Evolutionary conservation across 2,797 vertebrate genomes (phyloP).

Genomic region (Sandelia bainsii): DNA sequence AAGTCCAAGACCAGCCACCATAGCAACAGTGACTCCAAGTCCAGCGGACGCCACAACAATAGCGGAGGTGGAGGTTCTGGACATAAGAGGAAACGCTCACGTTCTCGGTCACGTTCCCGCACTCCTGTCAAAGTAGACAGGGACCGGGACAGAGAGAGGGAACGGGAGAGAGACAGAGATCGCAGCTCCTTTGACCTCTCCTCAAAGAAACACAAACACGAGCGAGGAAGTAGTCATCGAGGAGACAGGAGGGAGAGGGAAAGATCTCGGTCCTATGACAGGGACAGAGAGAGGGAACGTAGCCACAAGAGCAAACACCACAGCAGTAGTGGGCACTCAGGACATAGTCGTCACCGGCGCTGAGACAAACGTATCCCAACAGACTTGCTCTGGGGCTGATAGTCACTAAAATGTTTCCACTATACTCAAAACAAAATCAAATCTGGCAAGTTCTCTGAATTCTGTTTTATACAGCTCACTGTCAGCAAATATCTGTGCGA

Average conservation of each 20-base stretch:
- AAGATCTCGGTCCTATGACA: conserved; percentile 93
- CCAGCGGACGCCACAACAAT: conserved; percentile 87
- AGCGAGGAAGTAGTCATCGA: conserved; percentile 89
- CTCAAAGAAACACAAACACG: conserved; percentile 96
- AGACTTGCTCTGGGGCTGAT: conserved; percentile 41
- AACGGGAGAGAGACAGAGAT: conserved; percentile 85
- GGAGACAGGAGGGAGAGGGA: conserved; percentile 92
- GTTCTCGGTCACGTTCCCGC: conserved; percentile 89
- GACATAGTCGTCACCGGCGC: conserved; percentile 93
- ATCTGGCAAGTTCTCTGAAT: conserved; percentile 11
- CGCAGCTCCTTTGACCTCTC: conserved; percentile 88
- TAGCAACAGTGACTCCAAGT: conserved; percentile 90
- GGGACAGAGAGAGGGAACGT: conserved; percentile 84
- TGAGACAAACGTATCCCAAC: conserved; percentile 69
- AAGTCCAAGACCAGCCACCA: conserved; percentile 90
- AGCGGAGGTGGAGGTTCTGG: conserved; percentile 73
- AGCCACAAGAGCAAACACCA: conserved; percentile 97
- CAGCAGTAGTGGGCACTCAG: conserved; percentile 88
- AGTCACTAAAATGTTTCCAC: conserved; percentile 11
- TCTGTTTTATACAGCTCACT: not conserved
- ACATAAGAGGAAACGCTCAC: conserved; percentile 95
- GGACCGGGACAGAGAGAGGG: conserved; percentile 81
- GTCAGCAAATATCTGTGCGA: not conserved
- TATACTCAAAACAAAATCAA: conserved; percentile 22
- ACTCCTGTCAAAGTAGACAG: conserved; percentile 85